Evolutionary conservation across 1,140 invertebrate genomes (phyloP), one percentile per base, ranked within the genome.

Genomic region (Pissodes strobi): DNA sequence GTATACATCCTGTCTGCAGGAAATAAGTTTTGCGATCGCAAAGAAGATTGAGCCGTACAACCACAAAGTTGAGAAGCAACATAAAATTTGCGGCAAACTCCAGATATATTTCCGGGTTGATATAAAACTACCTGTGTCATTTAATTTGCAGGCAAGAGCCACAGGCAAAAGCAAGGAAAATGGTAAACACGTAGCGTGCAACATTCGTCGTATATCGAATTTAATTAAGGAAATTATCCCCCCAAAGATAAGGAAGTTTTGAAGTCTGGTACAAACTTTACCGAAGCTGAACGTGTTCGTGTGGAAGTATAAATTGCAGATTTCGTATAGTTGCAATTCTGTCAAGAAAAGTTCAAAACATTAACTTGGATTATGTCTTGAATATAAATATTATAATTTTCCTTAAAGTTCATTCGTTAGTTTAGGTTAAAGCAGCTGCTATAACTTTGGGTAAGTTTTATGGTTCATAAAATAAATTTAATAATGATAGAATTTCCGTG

Each of bases 191-290:
- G 52, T 56, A 56, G 38, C 52, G 15, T 34, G 27, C 9, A 37
- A n/a, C 34, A 27, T 41, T 22, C 52, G 52, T 30, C 55, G 41
- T 57, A 57, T 57, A 57, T 57, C 41, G 55, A 57, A 57, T 57
- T 57, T 57, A 57, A 57, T 57, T 57, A 57, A 57, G 55, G 55
- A 57, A 57, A 57, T 57, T 57, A 57, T 57, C 55, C 41, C 41
- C 9, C 25, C 10, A 57, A 57, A 45, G 55, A 57, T 57, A 57
- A 57, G 38, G 38, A 43, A 57, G 55, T 57, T 57, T 57, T 45
- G 55, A 57, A 57, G 55, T 46, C 55, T 27, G 55, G 23, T 27
- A 39, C 55, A 57, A 57, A 57, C 22, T 57, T 57, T 57, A 18
- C 21, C 27, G 48, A 22, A 34, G 48, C 48, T 38, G 27, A 56